Evolutionary conservation across 2,888 invertebrate genomes (phyloP).

Genomic region (Phorcus lineatus): DNA sequence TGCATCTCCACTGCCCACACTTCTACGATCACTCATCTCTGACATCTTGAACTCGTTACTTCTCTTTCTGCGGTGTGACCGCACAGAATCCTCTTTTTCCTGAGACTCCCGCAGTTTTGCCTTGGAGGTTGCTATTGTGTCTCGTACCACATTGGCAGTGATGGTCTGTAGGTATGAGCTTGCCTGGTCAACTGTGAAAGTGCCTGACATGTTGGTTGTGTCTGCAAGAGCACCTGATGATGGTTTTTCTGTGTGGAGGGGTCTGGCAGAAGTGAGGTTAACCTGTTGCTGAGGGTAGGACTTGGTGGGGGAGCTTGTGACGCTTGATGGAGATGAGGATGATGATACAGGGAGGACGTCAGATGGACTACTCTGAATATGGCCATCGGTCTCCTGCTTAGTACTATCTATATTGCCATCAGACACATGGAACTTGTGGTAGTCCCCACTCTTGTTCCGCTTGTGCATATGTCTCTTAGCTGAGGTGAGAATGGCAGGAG

Average conservation of each 20-base stretch:
- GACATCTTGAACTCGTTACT: conserved; percentile 45
- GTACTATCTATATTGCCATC: conserved; percentile 32
- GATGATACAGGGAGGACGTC: neutral
- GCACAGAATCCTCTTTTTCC: conserved; percentile 41
- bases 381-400: conserved; percentile 1
- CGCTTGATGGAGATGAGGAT: conserved; percentile 11
- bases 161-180: conserved; percentile 56
- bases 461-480: conserved; percentile 59
- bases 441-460: conserved; percentile 34
- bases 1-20: neutral
- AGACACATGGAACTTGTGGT: neutral
- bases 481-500: conserved; percentile 53
- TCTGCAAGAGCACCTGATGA: conserved; percentile 23
- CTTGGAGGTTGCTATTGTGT: neutral
- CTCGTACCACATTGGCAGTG: conserved; percentile 40
- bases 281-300: neutral
- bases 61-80: conserved; percentile 51
- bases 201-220: conserved; percentile 53
- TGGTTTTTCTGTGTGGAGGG: neutral
- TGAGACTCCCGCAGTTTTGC: conserved; percentile 1
- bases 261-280: neutral
- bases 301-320: conserved; percentile 5
- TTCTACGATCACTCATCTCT: neutral
- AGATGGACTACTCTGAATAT: neutral
- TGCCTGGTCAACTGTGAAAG: conserved; percentile 61